Evolutionary conservation across 2,797 vertebrate species (phyloP).

Genomic region (Lagodon rhomboides): DNA sequence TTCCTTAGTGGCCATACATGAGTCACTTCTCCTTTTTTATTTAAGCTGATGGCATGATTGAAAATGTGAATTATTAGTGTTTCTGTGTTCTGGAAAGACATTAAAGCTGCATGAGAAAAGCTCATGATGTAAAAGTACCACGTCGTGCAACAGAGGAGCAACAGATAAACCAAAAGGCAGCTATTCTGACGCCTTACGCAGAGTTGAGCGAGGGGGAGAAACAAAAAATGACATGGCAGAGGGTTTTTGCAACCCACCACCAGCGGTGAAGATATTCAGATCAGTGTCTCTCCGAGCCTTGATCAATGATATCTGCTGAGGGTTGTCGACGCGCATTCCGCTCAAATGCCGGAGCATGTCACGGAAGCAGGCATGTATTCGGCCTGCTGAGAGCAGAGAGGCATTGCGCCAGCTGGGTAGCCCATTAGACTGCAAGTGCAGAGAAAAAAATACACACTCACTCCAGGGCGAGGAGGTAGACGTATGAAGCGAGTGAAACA

Average conservation of each 20-base stretch:
- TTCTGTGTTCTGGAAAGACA: constrained; percentile 27
- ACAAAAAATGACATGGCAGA: background rate
- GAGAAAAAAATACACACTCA: background rate
- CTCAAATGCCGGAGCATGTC: constrained; percentile 45
- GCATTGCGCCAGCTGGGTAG: constrained; percentile 30
- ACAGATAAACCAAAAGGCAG: constrained; percentile 40
- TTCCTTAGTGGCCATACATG: background rate
- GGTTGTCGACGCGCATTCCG: constrained; percentile 53
- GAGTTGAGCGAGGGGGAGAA: background rate
- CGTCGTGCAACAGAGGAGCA: constrained; percentile 14
- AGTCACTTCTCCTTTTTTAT: constrained; percentile 6
- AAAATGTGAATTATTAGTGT: constrained; percentile 56
- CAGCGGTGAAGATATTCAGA: constrained; percentile 63
- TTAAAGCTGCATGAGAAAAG: constrained; percentile 33
- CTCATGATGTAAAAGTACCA: constrained; percentile 18
- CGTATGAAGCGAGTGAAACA: background rate
- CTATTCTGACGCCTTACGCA: constrained; percentile 3
- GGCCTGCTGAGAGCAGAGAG: constrained; percentile 46
- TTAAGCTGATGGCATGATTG: constrained; percentile 39
- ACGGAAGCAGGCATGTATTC: constrained; percentile 47
- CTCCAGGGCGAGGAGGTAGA: background rate
- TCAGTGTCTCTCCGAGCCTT: constrained; percentile 54
- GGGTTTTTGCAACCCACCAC: constrained; percentile 38
- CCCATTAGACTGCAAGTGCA: constrained; percentile 37
- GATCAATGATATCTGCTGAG: constrained; percentile 64